Evolutionary conservation across 2,888 invertebrate species (phyloP), one percentile per base, ranked within the genome.

Genomic region (Tetrapedia diversipes): DNA sequence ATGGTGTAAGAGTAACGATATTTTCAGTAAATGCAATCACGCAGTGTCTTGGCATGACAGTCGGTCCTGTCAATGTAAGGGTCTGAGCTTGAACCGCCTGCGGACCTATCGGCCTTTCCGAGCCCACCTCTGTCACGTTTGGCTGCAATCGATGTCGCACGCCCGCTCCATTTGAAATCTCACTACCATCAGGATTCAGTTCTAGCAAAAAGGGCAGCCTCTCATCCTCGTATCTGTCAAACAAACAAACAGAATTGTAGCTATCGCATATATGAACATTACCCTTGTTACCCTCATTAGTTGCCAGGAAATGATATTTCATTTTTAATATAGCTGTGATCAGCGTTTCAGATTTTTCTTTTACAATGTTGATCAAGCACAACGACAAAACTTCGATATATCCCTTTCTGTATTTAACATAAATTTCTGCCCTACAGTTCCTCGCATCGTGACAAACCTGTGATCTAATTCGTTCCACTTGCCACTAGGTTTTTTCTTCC

Each of bases 41-140:
- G 92, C 99, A 99, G 92, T 99, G 99, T 66, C 98, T 94, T 14
- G 98, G 95, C 93, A 97, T 97, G 83, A 99, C 97, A 86, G 97
- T 97, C 27, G 98, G 97, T 16, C 98, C 98, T 90, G 96, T 96
- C 75, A 97, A 93, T 90, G 96, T 97, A 64, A 97, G 93, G 7
- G 92, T 92, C 80, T 92, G 92, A 24, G 92, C 91, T 83, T 92
- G 92, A 16, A 91, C 91, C 71, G 91, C 88, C 69, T 92, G 91
- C 14, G 89, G 90, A 24, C 91, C 77, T 94, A 95, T 85, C 94
- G 95, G 88, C 95, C 97, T 93, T 94, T 99, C 93, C 94, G 97
- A 90, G 93, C 95, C 95, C 29, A 95, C 94, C 89, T 95, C 95
- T 10, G 95, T 95, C 54, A 95, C 94, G 86, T 95, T 95, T 7